These are phyloP conservation scores for Atopsyche davidsoni DNA, from an alignment of 1,140 invertebrate genomes.

Conservation along the genomic window DNA sequence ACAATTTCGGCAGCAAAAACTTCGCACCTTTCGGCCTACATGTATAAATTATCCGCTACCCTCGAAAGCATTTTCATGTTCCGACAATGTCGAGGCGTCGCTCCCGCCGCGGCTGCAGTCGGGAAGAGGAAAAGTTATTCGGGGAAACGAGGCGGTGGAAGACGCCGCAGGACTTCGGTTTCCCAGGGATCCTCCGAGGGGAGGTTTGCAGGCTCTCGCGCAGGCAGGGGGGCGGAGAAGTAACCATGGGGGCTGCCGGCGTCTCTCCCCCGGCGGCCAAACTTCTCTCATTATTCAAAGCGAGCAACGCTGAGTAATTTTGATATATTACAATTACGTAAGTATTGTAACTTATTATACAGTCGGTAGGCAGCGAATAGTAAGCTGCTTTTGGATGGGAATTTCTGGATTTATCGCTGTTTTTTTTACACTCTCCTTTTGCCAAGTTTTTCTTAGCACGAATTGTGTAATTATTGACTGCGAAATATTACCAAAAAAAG, in stretches of 20 bases:
- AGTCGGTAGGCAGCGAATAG: conserved; percentile 30
- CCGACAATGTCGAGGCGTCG: no score
- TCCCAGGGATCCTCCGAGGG: conserved; percentile 11
- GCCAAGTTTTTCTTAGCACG: neutral
- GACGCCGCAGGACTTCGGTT: conserved; percentile 25
- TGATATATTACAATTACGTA: conserved; percentile 32
- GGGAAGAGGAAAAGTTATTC: conserved; percentile 9
- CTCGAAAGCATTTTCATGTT: no score
- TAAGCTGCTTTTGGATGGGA: conserved; percentile 29
- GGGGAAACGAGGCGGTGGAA: conserved; percentile 20
- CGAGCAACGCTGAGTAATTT: conserved; percentile 31
- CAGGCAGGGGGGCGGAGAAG: neutral
- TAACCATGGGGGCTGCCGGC: conserved; percentile 11
- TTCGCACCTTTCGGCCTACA: no score
- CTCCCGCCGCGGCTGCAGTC: neutral
- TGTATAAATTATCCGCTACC: no score
- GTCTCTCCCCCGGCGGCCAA: conserved; percentile 25
- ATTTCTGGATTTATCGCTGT: conserved; percentile 28
- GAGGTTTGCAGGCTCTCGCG: neutral
- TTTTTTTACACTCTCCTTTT: conserved; percentile 12
- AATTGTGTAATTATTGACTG: no score
- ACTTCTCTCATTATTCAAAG: conserved; percentile 32
- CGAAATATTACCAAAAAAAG: no score
- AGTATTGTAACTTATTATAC: conserved; percentile 32
- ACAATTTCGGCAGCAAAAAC: no score